phyloP scores from a whole-genome alignment of 2,888 invertebrate species.

The Leptopilina drosophilae region DNA sequence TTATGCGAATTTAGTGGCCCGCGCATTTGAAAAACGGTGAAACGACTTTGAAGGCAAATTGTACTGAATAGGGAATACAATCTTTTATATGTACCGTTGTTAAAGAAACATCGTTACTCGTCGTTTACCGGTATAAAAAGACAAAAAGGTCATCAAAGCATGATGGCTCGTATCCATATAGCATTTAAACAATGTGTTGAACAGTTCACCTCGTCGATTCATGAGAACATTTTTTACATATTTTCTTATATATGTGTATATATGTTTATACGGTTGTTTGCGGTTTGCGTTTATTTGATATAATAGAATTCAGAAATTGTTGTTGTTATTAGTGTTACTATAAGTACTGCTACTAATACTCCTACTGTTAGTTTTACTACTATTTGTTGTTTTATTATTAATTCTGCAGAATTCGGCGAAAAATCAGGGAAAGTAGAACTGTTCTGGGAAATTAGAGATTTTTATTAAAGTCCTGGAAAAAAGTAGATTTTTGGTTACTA shows the following conservation, averaged over 20 bases:
- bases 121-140: constrained; percentile 15
- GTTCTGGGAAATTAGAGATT: no score
- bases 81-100: constrained; percentile 19
- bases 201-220: constrained; percentile 12
- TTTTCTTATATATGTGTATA: neutral
- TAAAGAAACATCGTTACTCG: neutral
- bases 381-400: no score
- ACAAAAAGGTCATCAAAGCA: constrained; percentile 28
- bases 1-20: neutral
- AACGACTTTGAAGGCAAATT: neutral
- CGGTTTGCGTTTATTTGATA: neutral
- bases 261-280: no score
- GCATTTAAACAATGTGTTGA: neutral
- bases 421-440: no score
- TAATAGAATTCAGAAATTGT: no score
- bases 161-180: constrained; percentile 3
- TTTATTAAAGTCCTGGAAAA: no score
- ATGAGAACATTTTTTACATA: constrained; percentile 7
- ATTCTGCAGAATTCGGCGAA: no score
- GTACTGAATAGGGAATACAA: neutral
- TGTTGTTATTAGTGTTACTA: no score
- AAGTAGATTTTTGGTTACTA: no score
- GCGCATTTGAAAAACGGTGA: neutral
- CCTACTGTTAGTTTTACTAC: no score
- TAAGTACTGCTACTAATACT: no score